Evolutionary conservation across 1,140 invertebrate species (phyloP), one percentile per base, ranked within the genome.

Genomic region (Bombus waltoni): DNA sequence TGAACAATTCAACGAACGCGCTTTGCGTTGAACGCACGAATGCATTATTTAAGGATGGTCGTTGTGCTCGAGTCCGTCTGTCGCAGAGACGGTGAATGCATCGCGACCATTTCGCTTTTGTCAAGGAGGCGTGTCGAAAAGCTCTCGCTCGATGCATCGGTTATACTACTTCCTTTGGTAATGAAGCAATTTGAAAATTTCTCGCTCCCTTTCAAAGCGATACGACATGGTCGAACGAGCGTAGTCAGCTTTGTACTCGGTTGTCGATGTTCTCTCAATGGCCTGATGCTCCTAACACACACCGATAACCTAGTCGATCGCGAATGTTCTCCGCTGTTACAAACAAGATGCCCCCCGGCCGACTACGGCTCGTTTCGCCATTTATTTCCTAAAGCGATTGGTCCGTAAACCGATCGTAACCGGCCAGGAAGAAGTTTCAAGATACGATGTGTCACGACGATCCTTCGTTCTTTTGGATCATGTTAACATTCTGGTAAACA

Each of bases 181-280:
- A 82, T 82, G 81, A 82, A 71, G 71, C 72, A 82, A 82, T 82
- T 82, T 82, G 81, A 82, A 75, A 75, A 82, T 82, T 82, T 72
- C 74, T 78, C 75, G 38, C 59, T 72, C 66, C 75, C 75, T 72
- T 79, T 84, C n/a, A 79, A 84, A 84, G 76, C 68, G 76, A 84
- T 79, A 72, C 53, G 83, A 59, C 83, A 78, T 32, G 83, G 75
- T 79, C 83, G 83, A 62, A 42, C 53, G 76, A 79, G 65, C 76
- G 40, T 79, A 68, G 68, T 38, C 53, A 68, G 76, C 83, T 84
- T 84, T 84, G 83, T 84, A 35, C 28, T 57, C 38, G 35, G 47
- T 42, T 73, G 59, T 68, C 74, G 66, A 84, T 79, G 76, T 53
- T 71, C 83, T 72, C 40, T 71, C 47, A 68, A 72, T 84, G 68